Evolutionary conservation across 1,140 invertebrate genomes (phyloP).

Genomic region (Drosophila insularis): DNA sequence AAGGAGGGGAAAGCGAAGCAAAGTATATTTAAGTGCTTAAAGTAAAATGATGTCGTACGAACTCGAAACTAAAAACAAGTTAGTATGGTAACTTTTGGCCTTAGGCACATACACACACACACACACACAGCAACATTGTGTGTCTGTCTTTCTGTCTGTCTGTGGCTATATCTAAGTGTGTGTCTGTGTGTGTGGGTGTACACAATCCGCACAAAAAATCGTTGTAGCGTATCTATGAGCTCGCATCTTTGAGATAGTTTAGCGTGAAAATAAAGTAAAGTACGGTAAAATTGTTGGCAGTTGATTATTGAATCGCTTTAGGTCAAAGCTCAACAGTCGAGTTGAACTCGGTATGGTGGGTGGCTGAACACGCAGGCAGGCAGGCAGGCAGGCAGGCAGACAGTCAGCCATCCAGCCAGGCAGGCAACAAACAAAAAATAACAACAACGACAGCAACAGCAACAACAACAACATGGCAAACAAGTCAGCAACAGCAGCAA

Average conservation of each 20-base stretch:
- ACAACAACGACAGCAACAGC: constrained; percentile 38
- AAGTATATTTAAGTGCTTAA: constrained; percentile 82
- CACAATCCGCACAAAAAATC: constrained; percentile 78
- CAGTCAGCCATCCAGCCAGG: constrained; percentile 55
- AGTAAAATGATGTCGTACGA: constrained; percentile 82
- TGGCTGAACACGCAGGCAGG: constrained; percentile 12
- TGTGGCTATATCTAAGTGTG: constrained; percentile 33
- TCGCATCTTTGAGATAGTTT: constrained; percentile 81
- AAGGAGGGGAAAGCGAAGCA: constrained; percentile 46
- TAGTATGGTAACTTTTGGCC: constrained; percentile 81
- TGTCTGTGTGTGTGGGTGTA: constrained; percentile 43
- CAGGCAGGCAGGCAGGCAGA: constrained; percentile 19
- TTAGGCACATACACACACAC: constrained; percentile 59
- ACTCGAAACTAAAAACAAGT: constrained; percentile 81
- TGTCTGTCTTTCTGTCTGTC: constrained; percentile 3
- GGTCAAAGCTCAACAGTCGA: constrained; percentile 76
- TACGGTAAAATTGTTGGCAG: constrained; percentile 81
- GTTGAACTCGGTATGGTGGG: constrained; percentile 12
- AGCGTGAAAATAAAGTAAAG: constrained; percentile 81
- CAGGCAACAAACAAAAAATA: constrained; percentile 27
- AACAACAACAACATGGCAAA: constrained; percentile 54
- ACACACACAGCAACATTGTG: constrained; percentile 4
- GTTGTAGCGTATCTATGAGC: constrained; percentile 78
- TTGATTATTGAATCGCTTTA: constrained; percentile 81
- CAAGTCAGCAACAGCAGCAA: constrained; percentile 43